Percentiles rank a stretch among this genome's conserved stretches.
These are phyloP conservation scores for Anthoscopus minutus DNA, from an alignment of 2,113 vertebrate genomes.

Conservation along the genomic window DNA sequence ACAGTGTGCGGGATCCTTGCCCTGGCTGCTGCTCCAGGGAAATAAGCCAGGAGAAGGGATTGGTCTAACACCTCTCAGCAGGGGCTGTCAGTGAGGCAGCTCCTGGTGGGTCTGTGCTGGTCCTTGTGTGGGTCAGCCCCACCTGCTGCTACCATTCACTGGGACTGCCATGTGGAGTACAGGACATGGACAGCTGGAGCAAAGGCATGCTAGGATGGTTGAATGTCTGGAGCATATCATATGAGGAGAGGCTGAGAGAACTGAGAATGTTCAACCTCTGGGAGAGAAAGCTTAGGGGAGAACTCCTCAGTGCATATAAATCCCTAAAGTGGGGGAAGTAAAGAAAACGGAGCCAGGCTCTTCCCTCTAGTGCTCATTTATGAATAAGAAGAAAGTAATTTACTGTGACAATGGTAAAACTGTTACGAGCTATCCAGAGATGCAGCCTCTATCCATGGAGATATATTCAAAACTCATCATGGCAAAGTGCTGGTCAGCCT, in stretches of 20 bases:
- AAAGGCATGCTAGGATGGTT: background rate
- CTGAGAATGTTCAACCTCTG: background rate
- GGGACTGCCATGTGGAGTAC: background rate
- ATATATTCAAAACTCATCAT: background rate
- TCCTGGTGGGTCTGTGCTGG: background rate
- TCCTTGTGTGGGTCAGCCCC: background rate
- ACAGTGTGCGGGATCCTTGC: background rate
- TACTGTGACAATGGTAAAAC: background rate
- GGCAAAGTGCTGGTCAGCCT: background rate
- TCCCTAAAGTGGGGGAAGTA: background rate
- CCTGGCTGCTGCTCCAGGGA: background rate
- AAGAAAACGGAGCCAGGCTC: background rate
- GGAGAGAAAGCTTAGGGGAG: background rate
- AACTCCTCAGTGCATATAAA: background rate
- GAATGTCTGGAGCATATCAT: background rate
- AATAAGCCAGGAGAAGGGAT: background rate
- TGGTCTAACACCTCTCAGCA: background rate
- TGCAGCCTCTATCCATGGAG: background rate
- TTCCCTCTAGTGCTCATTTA: background rate
- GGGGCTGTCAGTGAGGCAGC: background rate
- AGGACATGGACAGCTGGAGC: background rate
- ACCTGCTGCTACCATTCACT: accelerated
- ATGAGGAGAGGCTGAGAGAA: background rate
- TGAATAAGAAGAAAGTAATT: background rate
- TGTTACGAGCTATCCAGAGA: background rate